A percentile compares a stretch with the other conserved stretches of the same genome.
Conservation (phyloP, 2,888 invertebrate species). For the Eupithecia subumbrata region DNA sequence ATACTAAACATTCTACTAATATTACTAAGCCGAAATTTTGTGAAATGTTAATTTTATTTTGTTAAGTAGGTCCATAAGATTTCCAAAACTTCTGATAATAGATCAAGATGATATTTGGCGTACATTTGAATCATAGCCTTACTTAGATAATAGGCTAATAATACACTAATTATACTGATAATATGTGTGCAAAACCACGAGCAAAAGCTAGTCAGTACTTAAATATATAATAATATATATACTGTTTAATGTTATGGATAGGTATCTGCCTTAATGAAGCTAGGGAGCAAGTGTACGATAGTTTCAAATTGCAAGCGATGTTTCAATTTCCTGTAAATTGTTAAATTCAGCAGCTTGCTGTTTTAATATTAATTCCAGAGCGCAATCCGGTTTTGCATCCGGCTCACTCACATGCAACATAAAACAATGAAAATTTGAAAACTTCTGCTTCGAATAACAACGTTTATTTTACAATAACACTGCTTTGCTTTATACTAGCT, state of each 20-base stretch:
- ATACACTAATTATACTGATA: too few species aligned
- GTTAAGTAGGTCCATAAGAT: too few species aligned
- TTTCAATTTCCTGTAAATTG: slow-evolving; percentile 6
- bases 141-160: too few species aligned
- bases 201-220: too few species aligned
- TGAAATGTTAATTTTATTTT: too few species aligned
- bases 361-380: slow-evolving; percentile 32
- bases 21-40: too few species aligned
- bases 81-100: too few species aligned
- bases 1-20: too few species aligned
- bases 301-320: not conserved
- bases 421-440: slow-evolving; percentile 58
- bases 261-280: not conserved
- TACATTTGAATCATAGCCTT: too few species aligned
- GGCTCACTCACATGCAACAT: slow-evolving; percentile 40
- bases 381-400: slow-evolving; percentile 27
- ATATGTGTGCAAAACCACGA: too few species aligned
- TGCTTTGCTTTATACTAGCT: not conserved
- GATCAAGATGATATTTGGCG: too few species aligned
- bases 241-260: not conserved
- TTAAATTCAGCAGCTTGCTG: not conserved
- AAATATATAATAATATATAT: not conserved
- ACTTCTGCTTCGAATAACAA: slow-evolving; percentile 50
- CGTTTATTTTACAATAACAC: slow-evolving; percentile 11
- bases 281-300: slow-evolving; percentile 3